These are phyloP conservation scores for Pseudonaja textilis DNA, from an alignment of 2,113 vertebrate species.

Conservation along the genomic window DNA sequence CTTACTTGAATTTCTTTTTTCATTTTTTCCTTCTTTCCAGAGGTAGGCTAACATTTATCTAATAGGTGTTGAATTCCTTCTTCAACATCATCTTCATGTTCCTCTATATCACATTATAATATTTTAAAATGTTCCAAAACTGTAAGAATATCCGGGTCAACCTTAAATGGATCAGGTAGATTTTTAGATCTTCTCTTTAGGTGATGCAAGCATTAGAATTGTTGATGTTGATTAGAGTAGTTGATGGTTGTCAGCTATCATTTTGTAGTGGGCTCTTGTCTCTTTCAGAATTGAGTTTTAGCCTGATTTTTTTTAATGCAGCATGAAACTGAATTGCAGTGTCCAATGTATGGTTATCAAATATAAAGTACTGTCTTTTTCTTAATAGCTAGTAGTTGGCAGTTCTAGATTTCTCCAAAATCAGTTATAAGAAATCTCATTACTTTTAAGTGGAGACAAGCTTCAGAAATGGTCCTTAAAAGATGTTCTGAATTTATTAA, in stretches of 20 bases:
- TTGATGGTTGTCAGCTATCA: neutral
- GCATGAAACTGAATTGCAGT: neutral
- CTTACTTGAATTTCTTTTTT: neutral
- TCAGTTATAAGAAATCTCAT: constrained; percentile 17
- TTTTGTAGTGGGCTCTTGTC: neutral
- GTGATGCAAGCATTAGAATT: neutral
- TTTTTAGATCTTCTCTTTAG: neutral
- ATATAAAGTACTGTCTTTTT: neutral
- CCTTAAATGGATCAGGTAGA: neutral
- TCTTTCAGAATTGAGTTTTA: neutral
- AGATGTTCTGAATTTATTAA: neutral
- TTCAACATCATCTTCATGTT: neutral
- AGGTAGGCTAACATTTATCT: neutral
- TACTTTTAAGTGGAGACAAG: neutral
- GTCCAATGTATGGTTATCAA: neutral
- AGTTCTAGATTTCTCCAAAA: neutral
- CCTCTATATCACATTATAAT: neutral
- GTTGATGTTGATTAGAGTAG: no score
- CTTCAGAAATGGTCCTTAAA: neutral
- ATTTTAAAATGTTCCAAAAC: neutral
- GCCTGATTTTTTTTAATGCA: no score
- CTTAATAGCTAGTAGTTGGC: neutral
- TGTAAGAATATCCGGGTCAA: neutral
- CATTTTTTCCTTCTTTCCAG: neutral
- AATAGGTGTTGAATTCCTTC: neutral